These are phyloP conservation scores for Neocrepidodera transversa DNA, from an alignment of 2,888 invertebrate species.

Conservation along the genomic window DNA sequence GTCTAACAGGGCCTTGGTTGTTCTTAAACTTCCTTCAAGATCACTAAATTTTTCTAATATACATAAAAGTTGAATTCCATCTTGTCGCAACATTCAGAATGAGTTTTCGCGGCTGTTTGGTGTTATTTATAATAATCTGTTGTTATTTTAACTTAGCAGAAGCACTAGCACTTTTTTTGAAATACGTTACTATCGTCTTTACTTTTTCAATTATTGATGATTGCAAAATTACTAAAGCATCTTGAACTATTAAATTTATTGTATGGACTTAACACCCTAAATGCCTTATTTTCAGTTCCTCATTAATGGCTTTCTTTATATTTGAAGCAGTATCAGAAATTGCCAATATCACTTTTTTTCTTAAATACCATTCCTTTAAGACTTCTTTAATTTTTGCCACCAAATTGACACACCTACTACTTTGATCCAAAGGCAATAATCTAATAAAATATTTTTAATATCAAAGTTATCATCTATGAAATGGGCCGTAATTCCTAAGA, in stretches of 20 bases:
- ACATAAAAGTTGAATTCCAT: too few species aligned
- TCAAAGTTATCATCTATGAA: too few species aligned
- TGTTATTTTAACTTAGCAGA: too few species aligned
- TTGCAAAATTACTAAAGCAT: too few species aligned
- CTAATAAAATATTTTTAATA: not conserved
- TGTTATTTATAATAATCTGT: too few species aligned
- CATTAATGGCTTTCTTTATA: constrained; percentile 36
- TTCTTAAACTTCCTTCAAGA: too few species aligned
- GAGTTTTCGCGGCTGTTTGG: too few species aligned
- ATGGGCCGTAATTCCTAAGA: too few species aligned
- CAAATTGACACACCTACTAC: constrained; percentile 44
- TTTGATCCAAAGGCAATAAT: not conserved
- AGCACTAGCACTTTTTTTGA: too few species aligned
- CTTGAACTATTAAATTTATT: constrained; percentile 36
- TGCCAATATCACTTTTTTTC: constrained; percentile 35
- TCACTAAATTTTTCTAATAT: too few species aligned
- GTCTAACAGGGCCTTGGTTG: too few species aligned
- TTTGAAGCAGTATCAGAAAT: constrained; percentile 44
- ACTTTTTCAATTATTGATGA: not conserved
- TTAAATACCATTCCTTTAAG: constrained; percentile 36
- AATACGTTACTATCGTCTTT: constrained; percentile 28
- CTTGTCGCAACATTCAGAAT: too few species aligned
- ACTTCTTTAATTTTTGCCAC: constrained; percentile 36
- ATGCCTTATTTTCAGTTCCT: constrained; percentile 35
- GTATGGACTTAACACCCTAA: constrained; percentile 43